A percentile compares a stretch with the other conserved stretches of the same genome.
Conservation (phyloP, 2,797 vertebrate species). For the Coendou prehensilis region DNA sequence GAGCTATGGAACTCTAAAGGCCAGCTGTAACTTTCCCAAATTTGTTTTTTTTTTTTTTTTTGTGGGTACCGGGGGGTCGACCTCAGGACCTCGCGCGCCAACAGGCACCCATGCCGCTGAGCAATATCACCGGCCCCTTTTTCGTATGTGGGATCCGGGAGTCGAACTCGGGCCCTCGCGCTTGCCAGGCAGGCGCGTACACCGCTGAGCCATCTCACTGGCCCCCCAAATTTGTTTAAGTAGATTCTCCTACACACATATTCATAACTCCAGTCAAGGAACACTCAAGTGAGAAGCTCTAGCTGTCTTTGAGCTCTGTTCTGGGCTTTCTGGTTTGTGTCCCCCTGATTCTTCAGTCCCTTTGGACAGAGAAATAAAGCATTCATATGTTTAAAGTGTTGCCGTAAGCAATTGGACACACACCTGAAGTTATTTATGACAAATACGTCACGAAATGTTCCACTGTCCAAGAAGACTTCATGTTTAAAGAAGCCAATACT, state of each 20-base stretch:
- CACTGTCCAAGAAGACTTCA: conserved; percentile 41
- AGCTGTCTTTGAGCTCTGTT: neutral
- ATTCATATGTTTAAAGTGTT: conserved; percentile 28
- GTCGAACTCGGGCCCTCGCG: too few relatives aligned
- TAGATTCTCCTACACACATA: neutral
- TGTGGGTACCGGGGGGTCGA: too few relatives aligned
- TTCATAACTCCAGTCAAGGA: neutral
- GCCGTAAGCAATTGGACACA: neutral
- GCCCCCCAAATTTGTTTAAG: neutral
- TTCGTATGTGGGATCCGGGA: too few relatives aligned
- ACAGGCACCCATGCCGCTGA: too few relatives aligned
- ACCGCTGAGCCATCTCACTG: too few relatives aligned
- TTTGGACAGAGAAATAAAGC: conserved; percentile 4
- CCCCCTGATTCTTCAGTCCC: neutral
- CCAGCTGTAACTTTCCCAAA: neutral
- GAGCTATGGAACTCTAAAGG: neutral
- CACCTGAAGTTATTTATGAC: conserved; percentile 43
- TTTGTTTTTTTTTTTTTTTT: neutral
- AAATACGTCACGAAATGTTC: conserved; percentile 57
- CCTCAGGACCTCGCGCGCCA: too few relatives aligned
- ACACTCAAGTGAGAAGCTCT: neutral
- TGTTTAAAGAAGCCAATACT: conserved; percentile 47
- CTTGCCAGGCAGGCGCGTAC: too few relatives aligned
- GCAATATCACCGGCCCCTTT: too few relatives aligned
- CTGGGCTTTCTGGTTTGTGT: neutral